Percentiles rank a stretch among this genome's conserved stretches.
These are phyloP conservation scores for Rhagium mordax DNA, from an alignment of 2,888 invertebrate genomes.

Conservation along the genomic window DNA sequence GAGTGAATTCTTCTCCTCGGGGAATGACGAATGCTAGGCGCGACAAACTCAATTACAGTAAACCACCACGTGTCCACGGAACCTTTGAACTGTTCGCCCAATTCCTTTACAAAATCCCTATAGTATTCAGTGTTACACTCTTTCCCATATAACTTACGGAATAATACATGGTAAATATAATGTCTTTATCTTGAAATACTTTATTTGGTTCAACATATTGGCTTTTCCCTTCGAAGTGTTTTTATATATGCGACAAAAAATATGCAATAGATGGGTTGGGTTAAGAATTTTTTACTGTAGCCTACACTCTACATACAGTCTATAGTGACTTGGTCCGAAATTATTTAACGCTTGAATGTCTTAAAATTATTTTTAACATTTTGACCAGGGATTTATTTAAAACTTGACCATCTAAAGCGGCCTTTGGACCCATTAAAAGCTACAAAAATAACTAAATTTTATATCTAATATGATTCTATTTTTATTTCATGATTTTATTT, in stretches of 20 bases:
- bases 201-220: slow-evolving; percentile 35
- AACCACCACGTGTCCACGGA: slow-evolving; percentile 65
- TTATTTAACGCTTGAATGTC: too few relatives aligned
- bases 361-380: too few relatives aligned
- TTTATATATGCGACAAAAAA: background rate
- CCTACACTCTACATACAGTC: background rate
- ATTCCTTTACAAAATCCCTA: slow-evolving; percentile 45
- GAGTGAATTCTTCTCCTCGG: slow-evolving; percentile 49
- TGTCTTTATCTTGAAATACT: slow-evolving; percentile 30
- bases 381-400: too few relatives aligned
- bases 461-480: too few relatives aligned
- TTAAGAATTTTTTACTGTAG: background rate
- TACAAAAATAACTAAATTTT: too few relatives aligned
- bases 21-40: slow-evolving; percentile 61
- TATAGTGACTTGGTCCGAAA: background rate
- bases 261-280: background rate
- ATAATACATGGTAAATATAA: slow-evolving; percentile 42
- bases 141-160: slow-evolving; percentile 36
- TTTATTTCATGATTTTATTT: too few relatives aligned
- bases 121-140: slow-evolving; percentile 25
- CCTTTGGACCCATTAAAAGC: too few relatives aligned
- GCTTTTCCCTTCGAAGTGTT: slow-evolving; percentile 15
- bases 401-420: too few relatives aligned
- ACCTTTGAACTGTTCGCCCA: slow-evolving; percentile 62
- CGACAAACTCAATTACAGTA: slow-evolving; percentile 66